Percentiles rank a stretch among this genome's conserved stretches.
Evolutionary conservation across 2,113 vertebrate species (phyloP).

Genomic region (Perca fluviatilis): DNA sequence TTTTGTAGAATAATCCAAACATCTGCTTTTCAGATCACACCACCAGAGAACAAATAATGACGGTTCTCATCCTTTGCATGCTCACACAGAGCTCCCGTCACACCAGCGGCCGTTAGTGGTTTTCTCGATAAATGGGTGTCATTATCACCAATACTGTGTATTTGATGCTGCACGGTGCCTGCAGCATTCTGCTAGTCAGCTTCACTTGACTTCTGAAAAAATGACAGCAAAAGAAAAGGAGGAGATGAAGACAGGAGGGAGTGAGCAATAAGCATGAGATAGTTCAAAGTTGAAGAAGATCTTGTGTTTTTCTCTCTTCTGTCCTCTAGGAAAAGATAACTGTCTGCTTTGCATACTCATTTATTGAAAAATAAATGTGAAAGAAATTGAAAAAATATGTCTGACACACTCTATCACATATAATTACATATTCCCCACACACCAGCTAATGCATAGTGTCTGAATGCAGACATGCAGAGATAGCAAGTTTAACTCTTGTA

Average conservation of each 20-base stretch:
- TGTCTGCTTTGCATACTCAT: slow-evolving; percentile 36
- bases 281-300: slow-evolving; percentile 63
- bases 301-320: slow-evolving; percentile 19
- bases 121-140: slow-evolving; percentile 48
- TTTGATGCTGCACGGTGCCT: slow-evolving; percentile 47
- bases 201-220: slow-evolving; percentile 43
- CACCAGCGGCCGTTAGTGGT: slow-evolving; percentile 26
- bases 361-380: slow-evolving; percentile 20
- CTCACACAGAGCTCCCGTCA: slow-evolving; percentile 1
- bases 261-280: neutral
- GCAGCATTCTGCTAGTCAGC: slow-evolving; percentile 44
- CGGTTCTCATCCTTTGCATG: slow-evolving; percentile 7
- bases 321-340: slow-evolving; percentile 18
- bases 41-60: slow-evolving; percentile 39
- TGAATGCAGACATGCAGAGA: slow-evolving; percentile 37
- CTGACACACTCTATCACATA: slow-evolving; percentile 32
- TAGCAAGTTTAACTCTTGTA: slow-evolving; percentile 38
- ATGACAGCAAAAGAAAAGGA: slow-evolving; percentile 27
- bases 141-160: slow-evolving; percentile 62
- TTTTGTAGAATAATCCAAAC: slow-evolving; percentile 48
- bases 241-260: neutral
- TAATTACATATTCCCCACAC: slow-evolving; percentile 36
- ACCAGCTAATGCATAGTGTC: slow-evolving; percentile 13
- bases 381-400: neutral
- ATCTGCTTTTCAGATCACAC: slow-evolving; percentile 54